A percentile compares a stretch with the other conserved stretches of the same genome.
phyloP scores from a whole-genome alignment of 2,888 invertebrate species.

The Phortica okadai region DNA sequence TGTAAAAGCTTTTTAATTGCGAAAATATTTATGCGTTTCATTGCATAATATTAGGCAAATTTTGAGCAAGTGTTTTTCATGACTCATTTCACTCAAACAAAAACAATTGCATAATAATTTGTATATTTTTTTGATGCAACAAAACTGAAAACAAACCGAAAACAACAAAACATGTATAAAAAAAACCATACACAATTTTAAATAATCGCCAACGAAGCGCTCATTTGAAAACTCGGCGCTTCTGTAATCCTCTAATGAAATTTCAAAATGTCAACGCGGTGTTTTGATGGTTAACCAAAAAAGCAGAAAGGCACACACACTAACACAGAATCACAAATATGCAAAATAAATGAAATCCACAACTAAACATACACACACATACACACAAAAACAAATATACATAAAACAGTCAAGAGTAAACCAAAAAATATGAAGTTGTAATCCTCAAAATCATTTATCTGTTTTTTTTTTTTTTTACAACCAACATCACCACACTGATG shows the following conservation, averaged over 20 bases:
- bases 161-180: neutral
- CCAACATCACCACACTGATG: neutral
- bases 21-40: neutral
- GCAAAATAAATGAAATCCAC: neutral
- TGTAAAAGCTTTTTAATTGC: slow-evolving; percentile 20
- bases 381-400: neutral
- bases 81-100: neutral
- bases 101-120: neutral
- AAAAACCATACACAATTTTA: slow-evolving; percentile 1
- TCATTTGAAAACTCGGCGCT: slow-evolving; percentile 11
- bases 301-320: slow-evolving; percentile 20
- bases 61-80: neutral
- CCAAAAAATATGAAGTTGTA: slow-evolving; percentile 32
- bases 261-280: slow-evolving; percentile 29
- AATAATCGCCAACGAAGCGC: slow-evolving; percentile 7
- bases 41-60: slow-evolving; percentile 3
- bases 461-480: neutral
- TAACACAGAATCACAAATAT: neutral
- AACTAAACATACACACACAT: neutral
- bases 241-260: slow-evolving; percentile 29
- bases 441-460: slow-evolving; percentile 30
- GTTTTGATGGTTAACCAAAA: slow-evolving; percentile 31
- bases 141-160: neutral
- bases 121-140: neutral
- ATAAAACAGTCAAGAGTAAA: neutral